Evolutionary conservation across 2,113 vertebrate species (phyloP).

Genomic region (Eonycteris spelaea): DNA sequence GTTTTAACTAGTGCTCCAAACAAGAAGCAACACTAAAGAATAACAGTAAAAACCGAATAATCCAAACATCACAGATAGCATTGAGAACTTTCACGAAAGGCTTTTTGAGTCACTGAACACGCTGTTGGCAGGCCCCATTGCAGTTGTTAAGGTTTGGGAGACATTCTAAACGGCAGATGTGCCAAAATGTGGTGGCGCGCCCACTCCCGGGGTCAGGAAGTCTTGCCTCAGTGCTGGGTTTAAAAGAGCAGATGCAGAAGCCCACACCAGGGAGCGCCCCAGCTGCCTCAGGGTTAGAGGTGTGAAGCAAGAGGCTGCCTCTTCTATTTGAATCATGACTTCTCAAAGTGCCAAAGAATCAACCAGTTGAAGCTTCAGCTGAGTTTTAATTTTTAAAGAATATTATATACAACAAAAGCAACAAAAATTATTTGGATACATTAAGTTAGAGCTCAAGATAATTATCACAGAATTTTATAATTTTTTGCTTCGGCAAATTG

Average conservation of each 20-base stretch:
- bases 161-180: conserved; percentile 34
- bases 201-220: not conserved
- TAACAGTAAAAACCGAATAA: not conserved
- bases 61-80: not conserved
- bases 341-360: not conserved
- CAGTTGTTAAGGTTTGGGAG: not conserved
- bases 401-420: not conserved
- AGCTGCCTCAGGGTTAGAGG: not conserved
- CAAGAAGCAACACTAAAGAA: not conserved
- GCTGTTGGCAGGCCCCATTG: not conserved
- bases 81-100: conserved; percentile 42
- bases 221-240: not conserved
- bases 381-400: not conserved
- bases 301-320: not conserved
- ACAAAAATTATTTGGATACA: not conserved
- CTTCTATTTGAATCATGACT: not conserved
- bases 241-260: not conserved
- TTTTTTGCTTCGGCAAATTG: not conserved
- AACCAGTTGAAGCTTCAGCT: not conserved
- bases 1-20: not conserved
- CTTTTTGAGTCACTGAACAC: conserved; percentile 15
- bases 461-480: not conserved
- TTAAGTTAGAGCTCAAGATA: not conserved
- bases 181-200: not conserved
- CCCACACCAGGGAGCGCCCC: not conserved